Evolutionary conservation across 2,113 vertebrate species (phyloP), one percentile per base, ranked within the genome.

Genomic region (Alethe castanea): DNA sequence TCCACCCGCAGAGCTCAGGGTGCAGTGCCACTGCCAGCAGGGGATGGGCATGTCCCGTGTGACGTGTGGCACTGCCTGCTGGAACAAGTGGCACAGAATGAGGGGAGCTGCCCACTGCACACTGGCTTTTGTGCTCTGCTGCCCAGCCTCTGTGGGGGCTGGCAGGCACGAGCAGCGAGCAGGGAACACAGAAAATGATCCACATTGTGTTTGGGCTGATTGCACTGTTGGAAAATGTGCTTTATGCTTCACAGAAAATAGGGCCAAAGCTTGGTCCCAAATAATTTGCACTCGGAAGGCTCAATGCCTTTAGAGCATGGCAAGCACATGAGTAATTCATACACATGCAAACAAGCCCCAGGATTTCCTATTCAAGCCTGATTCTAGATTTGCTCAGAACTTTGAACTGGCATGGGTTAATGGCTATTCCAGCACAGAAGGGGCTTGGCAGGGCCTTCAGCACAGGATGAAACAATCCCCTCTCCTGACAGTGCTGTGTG

Each of bases 281-380:
- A 71, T 90, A 86, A 94, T 86, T 91, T 64, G 52, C 88, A 67
- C 83, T 93, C 86, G 40, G 20, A 80, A 92, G 74, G 66, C 88
- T 84, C 2, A 1, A 1, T 90, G 86, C 53, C 0, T 19, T 19
- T 9, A 44, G 17, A 47, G 6, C 65, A 4, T 62, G 80, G 72
- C 59, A 64, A 84, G 81, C 52, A 74, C 44, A 86, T 92, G 88
- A 92, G 91, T 95, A 70, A 94, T 94, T 90, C 91, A 66, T 12
- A 12, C 5, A 0, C 19, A 0, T 48, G 61, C 88, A 45, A 26
- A 56, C 47, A 33, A 71, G 19, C 38, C 64, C 77, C 65, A 48
- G 25, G 12, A 47, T 69, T 86, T 66, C 86, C 60, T 14, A 59
- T 56, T 35, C 61, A 13, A 28, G 44, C n/a, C 85, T 45, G 76